Evolutionary conservation across 2,113 vertebrate species (phyloP).

Genomic region (Chauna torquata): DNA sequence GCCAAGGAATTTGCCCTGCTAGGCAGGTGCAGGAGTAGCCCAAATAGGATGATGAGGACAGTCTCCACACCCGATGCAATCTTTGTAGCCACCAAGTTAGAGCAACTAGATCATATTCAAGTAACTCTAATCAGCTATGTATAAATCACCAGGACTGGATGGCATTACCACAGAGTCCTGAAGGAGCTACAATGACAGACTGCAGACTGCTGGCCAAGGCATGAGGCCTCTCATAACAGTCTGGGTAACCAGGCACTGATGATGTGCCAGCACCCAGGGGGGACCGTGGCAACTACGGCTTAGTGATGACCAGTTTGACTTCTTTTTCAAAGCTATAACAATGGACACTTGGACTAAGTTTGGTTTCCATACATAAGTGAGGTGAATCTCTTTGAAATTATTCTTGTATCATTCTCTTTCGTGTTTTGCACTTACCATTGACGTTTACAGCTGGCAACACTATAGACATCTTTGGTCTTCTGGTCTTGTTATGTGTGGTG

Average conservation of each 20-base stretch:
- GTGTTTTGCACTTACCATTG: conserved; percentile 83
- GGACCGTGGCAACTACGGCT: neutral
- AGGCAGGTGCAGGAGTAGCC: neutral
- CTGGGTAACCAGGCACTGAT: neutral
- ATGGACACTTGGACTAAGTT: neutral
- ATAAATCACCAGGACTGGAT: neutral
- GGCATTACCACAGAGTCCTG: neutral
- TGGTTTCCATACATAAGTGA: neutral
- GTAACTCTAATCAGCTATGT: neutral
- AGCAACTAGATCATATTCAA: neutral
- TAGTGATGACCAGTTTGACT: neutral
- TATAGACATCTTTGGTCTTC: conserved; percentile 95
- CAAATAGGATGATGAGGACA: neutral
- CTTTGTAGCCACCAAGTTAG: neutral
- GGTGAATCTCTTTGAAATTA: neutral
- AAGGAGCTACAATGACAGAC: neutral
- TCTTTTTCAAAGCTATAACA: neutral
- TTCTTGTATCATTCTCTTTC: neutral
- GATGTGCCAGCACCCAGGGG: neutral
- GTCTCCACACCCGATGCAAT: rapidly evolving
- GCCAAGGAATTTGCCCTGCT: conserved; percentile 23
- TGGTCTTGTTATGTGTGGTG: conserved; percentile 93
- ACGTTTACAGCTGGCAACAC: conserved; percentile 93
- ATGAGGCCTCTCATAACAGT: neutral
- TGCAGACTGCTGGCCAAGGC: neutral